A percentile compares a stretch with the other conserved stretches of the same genome.
Conservation (phyloP, 2,797 vertebrate genomes). For the Danionella dracula region DNA sequence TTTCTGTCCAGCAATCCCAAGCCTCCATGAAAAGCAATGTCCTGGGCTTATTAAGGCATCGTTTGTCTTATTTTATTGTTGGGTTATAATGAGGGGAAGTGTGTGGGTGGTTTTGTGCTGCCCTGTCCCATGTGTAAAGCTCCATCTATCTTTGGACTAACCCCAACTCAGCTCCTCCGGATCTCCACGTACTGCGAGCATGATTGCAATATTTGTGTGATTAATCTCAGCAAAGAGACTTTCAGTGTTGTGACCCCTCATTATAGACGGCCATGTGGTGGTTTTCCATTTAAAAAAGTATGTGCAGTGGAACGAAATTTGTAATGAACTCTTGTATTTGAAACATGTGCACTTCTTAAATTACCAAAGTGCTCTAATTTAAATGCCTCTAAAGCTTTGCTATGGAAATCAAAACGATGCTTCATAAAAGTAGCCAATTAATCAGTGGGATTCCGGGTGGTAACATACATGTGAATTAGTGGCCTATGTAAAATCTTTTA, state of each 20-base stretch:
- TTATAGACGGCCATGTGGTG: background rate
- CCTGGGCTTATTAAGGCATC: conserved; percentile 19
- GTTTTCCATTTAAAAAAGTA: background rate
- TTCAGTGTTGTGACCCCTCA: background rate
- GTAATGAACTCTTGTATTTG: too few species aligned
- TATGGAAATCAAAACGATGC: background rate
- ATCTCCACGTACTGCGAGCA: conserved; percentile 2
- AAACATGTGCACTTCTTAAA: too few species aligned
- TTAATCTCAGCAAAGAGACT: conserved; percentile 17
- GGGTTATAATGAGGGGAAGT: conserved; percentile 8
- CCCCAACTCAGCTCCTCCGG: conserved; percentile 3
- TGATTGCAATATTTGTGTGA: conserved; percentile 27
- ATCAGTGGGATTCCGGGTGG: too few species aligned
- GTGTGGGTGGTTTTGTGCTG: conserved; percentile 12
- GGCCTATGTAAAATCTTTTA: too few species aligned
- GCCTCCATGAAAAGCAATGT: background rate
- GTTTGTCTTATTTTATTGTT: conserved; percentile 10
- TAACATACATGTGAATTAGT: background rate
- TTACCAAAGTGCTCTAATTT: background rate
- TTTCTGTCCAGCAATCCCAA: background rate
- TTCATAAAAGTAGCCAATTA: background rate
- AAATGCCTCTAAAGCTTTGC: background rate
- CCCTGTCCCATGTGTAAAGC: conserved; percentile 9
- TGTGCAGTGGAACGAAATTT: background rate
- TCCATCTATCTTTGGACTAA: conserved; percentile 24